Conservation (phyloP, 2,888 invertebrate genomes). For the Syritta pipiens region DNA sequence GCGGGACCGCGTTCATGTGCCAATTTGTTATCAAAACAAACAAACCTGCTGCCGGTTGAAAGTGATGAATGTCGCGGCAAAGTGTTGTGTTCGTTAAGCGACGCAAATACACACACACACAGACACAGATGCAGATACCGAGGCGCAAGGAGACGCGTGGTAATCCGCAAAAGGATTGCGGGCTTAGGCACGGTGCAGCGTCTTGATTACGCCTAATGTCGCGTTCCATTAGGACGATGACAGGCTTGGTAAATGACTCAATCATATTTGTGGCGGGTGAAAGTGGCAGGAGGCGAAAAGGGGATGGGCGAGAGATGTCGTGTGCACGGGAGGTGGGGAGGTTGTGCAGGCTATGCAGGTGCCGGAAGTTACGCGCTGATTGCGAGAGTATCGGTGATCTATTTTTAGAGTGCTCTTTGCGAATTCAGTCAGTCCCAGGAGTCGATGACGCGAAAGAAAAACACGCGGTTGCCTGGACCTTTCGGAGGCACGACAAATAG, state of each 20-base stretch:
- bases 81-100: conserved; percentile 44
- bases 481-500: too few relatives aligned
- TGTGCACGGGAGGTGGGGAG: too few relatives aligned
- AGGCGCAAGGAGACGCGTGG: conserved; percentile 5
- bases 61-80: conserved; percentile 56
- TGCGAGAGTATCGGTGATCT: too few relatives aligned
- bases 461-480: too few relatives aligned
- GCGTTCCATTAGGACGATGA: conserved; percentile 61
- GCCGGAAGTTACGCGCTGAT: too few relatives aligned
- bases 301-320: too few relatives aligned
- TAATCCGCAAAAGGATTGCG: conserved; percentile 49
- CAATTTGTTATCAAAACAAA: conserved; percentile 65
- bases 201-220: conserved; percentile 67
- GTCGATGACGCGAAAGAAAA: too few relatives aligned
- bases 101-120: neutral
- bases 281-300: conserved; percentile 40
- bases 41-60: conserved; percentile 63
- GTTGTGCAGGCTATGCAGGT: too few relatives aligned
- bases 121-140: neutral
- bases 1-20: conserved; percentile 25
- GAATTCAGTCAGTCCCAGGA: too few relatives aligned
- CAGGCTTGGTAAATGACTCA: conserved; percentile 64
- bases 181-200: conserved; percentile 46
- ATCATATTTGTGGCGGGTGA: conserved; percentile 55
- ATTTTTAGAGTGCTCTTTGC: too few relatives aligned